phyloP scores from a whole-genome alignment of 2,113 vertebrate genomes.

The Mesoclemmys tuberculata region DNA sequence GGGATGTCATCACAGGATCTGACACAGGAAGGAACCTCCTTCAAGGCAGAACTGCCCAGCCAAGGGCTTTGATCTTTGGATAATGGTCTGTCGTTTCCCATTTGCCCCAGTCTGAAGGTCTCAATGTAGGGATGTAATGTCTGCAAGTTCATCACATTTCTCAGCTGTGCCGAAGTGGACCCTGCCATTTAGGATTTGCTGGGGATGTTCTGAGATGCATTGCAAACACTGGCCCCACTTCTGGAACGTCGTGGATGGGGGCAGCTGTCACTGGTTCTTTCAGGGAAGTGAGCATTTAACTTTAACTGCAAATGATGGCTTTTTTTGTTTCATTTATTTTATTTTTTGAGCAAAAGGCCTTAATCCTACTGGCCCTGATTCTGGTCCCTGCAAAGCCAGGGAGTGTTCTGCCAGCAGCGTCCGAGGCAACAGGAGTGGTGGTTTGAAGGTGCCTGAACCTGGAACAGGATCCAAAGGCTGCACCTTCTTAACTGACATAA shows the following conservation, averaged over 20 bases:
- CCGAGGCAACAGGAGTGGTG: neutral
- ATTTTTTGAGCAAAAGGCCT: neutral
- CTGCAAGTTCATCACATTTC: neutral
- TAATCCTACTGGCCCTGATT: neutral
- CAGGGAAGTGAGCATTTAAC: neutral
- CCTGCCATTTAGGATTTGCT: neutral
- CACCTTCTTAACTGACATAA: neutral
- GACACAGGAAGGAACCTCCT: neutral
- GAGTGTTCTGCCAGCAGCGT: neutral
- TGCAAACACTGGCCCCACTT: neutral
- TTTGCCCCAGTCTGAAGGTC: neutral
- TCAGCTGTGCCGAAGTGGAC: neutral
- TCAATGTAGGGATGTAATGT: neutral
- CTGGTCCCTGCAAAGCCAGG: accelerated
- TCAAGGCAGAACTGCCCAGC: neutral
- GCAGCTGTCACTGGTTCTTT: neutral
- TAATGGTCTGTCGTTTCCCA: neutral
- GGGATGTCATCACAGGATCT: neutral
- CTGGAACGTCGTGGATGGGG: neutral
- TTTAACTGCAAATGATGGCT: neutral
- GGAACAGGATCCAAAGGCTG: slow-evolving; percentile 32
- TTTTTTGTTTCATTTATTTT: neutral
- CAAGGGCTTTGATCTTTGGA: neutral
- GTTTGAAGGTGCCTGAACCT: neutral
- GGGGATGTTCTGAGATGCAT: neutral